A percentile compares a stretch with the other conserved stretches of the same genome.
phyloP scores from a whole-genome alignment of 2,888 invertebrate species.

The Lochmaea capreae region DNA sequence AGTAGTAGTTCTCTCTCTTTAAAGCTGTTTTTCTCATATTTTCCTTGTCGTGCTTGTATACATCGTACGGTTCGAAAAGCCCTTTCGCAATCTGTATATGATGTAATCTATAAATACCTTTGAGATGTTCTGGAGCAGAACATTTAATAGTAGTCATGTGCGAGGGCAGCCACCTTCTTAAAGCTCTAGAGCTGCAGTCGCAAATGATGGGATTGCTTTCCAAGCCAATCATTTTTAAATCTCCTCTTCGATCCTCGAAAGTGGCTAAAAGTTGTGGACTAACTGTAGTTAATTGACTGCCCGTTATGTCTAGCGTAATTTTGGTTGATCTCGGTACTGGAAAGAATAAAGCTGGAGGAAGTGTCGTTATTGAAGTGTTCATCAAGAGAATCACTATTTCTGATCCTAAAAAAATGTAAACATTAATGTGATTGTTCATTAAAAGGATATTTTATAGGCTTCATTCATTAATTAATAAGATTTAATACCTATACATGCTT shows the following conservation, averaged over 20 bases:
- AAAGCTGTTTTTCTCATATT: too few relatives aligned
- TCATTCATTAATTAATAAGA: too few relatives aligned
- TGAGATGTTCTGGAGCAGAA: slow-evolving; percentile 76
- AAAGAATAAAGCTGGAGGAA: slow-evolving; percentile 87
- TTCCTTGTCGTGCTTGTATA: too few relatives aligned
- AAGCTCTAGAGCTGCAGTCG: slow-evolving; percentile 84
- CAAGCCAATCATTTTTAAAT: slow-evolving; percentile 79
- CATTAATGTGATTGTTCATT: background rate
- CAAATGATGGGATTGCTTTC: slow-evolving; percentile 85
- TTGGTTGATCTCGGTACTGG: slow-evolving; percentile 88
- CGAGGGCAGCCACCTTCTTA: slow-evolving; percentile 82
- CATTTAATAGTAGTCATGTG: slow-evolving; percentile 73
- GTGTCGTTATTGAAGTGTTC: slow-evolving; percentile 81
- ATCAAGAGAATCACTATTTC: slow-evolving; percentile 78
- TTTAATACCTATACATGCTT: too few relatives aligned
- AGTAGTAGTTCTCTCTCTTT: too few relatives aligned
- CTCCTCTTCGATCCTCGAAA: slow-evolving; percentile 83
- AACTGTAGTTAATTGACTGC: slow-evolving; percentile 81
- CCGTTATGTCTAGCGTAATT: slow-evolving; percentile 81
- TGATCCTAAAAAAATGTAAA: slow-evolving; percentile 62
- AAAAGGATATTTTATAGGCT: too few relatives aligned
- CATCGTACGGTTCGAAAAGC: too few relatives aligned
- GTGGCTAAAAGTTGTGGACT: slow-evolving; percentile 83
- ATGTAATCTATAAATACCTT: slow-evolving; percentile 63
- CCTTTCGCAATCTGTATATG: too few relatives aligned